Base-by-base conservation (phyloP, 2,113 vertebrate genomes). In the Oriolus oriolus region DNA sequence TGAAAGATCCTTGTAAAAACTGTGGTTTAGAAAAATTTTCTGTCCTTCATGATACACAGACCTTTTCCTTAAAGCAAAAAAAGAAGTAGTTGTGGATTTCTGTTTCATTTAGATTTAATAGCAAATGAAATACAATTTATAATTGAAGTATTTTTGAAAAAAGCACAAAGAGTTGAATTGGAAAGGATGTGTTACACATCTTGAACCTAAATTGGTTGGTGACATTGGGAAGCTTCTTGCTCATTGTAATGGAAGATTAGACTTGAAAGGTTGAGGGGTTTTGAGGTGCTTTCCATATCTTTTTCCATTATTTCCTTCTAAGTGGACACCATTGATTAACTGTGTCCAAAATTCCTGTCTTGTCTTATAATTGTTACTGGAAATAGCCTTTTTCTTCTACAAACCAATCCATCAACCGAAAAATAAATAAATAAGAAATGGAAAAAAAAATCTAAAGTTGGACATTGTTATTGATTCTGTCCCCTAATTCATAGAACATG, bases 41-140 rank as follows among this genome's bases (percentile, higher is more conserved):
- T 68, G 42, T 75, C 16, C 9, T 61, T 63, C 9, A 13, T 12
- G 2, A 59, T 37, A 41, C 6, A 50, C 6, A 70, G 12, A 17
- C 1, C 3, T 33, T 64, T 81, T 76, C 2, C 13, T 83, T 30
- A 16, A 76, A 71, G 6, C 2, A 88, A 17, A 53, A 31, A 35
- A 3, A 7, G 1, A 19, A 53, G 2, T 11, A 1, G 2, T 59
- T 20, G 8, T 1, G 0, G 5, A 60, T 4, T 44, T 83, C 6
- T 53, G 1, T 54, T 73, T 77, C 6, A 6, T 64, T 89, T 65
- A 35, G 3, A 57, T 69, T 63, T n/a, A 53, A 8, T 44, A 86
- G n/a, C 6, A 87, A 65, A 65, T 4, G 8, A 56, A 63, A 7
- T 52, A 21, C 1, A 64, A 50, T 9, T 66, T 7, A 26, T 19